Evolutionary conservation across 2,113 vertebrate species (phyloP).

Genomic region (Mirza zaza): DNA sequence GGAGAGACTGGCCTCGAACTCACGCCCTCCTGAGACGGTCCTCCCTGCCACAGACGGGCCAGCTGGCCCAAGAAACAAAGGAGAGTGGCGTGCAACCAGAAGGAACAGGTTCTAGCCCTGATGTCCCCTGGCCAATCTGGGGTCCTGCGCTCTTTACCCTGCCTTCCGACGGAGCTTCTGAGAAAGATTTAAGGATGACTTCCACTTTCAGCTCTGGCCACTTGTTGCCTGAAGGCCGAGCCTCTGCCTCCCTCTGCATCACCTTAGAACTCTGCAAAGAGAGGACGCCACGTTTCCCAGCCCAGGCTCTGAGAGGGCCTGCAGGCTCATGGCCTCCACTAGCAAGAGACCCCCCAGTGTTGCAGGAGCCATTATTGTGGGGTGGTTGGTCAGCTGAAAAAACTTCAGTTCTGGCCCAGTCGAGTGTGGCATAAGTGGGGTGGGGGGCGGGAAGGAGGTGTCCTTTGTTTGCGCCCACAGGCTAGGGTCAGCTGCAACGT

Average conservation of each 20-base stretch:
- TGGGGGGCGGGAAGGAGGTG: background rate
- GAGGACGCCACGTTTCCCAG: background rate
- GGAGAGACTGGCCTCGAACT: background rate
- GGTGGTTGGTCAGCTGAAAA: background rate
- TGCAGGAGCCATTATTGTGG: background rate
- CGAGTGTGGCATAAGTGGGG: background rate
- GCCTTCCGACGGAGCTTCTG: background rate
- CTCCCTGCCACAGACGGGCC: background rate
- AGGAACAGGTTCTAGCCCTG: background rate
- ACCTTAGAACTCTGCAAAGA: background rate
- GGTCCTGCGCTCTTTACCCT: background rate
- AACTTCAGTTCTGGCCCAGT: slow-evolving; percentile 6
- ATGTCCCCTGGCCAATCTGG: accelerated
- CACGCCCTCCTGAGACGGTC: background rate
- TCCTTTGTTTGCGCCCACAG: slow-evolving; percentile 38
- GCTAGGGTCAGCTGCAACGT: background rate
- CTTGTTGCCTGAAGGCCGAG: slow-evolving; percentile 42
- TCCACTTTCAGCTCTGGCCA: background rate
- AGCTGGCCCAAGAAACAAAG: background rate
- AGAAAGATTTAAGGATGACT: background rate
- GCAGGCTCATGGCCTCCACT: background rate
- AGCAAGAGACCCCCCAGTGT: background rate
- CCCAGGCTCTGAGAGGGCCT: too few relatives aligned
- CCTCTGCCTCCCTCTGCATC: background rate
- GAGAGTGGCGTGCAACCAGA: background rate